Evolutionary conservation across 2,888 invertebrate species (phyloP).

Genomic region (Leptinotarsa tumamoca): DNA sequence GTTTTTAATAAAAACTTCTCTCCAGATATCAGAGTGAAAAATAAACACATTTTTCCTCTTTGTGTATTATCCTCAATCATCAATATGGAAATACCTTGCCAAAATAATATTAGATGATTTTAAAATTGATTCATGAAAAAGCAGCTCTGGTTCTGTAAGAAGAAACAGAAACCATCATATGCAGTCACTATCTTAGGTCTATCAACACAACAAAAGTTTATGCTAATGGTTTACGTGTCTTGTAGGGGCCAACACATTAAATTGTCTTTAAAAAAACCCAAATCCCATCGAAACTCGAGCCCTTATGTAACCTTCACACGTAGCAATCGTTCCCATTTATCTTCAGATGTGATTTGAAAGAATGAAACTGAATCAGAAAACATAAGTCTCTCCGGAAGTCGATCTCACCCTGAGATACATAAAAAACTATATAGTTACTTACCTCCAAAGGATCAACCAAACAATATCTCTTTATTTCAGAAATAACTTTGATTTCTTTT

Average conservation of each 20-base stretch:
- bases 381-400: conserved; percentile 28
- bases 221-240: conserved; percentile 27
- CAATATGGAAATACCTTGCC: too few relatives aligned
- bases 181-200: too few relatives aligned
- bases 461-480: not conserved
- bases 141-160: not conserved
- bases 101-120: too few relatives aligned
- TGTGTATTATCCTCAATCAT: too few relatives aligned
- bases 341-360: conserved; percentile 30
- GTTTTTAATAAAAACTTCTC: too few relatives aligned
- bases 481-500: not conserved
- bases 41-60: too few relatives aligned
- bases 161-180: too few relatives aligned
- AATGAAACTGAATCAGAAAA: conserved; percentile 27
- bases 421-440: conserved; percentile 19
- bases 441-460: not conserved
- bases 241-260: conserved; percentile 34
- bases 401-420: conserved; percentile 39
- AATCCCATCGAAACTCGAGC: conserved; percentile 14
- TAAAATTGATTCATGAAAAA: too few relatives aligned
- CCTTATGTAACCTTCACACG: conserved; percentile 31
- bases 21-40: too few relatives aligned
- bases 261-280: conserved; percentile 25
- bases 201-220: conserved; percentile 12
- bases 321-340: conserved; percentile 33